These are phyloP conservation scores for Cecropterus lyciades DNA, from an alignment of 1,140 invertebrate genomes.

Conservation along the genomic window DNA sequence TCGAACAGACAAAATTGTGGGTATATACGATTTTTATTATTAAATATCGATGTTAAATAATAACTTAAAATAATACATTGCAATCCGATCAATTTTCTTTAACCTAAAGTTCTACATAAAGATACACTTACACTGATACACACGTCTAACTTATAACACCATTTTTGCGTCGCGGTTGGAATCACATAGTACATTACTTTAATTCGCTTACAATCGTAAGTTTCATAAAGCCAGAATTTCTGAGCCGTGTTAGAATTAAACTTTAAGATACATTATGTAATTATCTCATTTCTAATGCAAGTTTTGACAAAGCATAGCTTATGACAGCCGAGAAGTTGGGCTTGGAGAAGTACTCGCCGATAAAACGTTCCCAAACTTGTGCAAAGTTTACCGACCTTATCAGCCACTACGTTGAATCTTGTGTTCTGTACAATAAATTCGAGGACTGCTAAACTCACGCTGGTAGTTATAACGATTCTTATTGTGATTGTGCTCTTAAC, in stretches of 20 bases:
- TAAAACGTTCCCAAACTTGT: constrained; percentile 15
- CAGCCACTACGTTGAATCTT: neutral
- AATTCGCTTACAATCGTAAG: too few relatives aligned
- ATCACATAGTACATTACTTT: too few relatives aligned
- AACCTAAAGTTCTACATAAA: too few relatives aligned
- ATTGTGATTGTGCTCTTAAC: neutral
- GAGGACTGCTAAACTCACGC: neutral
- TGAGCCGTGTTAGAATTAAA: neutral
- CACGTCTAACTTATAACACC: too few relatives aligned
- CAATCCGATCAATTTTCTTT: too few relatives aligned
- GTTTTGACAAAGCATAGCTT: constrained; percentile 23
- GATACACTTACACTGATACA: too few relatives aligned
- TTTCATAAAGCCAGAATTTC: too few relatives aligned
- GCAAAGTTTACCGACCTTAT: constrained; percentile 1
- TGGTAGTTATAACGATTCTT: neutral
- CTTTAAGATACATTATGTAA: neutral
- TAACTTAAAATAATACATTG: too few relatives aligned
- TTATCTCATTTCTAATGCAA: constrained; percentile 13
- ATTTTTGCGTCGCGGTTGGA: too few relatives aligned
- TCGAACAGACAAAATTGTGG: too few relatives aligned
- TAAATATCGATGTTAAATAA: too few relatives aligned
- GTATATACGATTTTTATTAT: too few relatives aligned
- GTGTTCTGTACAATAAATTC: neutral
- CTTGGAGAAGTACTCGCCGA: constrained; percentile 9
- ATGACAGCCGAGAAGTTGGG: constrained; percentile 13